A percentile compares a stretch with the other conserved stretches of the same genome.
These are phyloP conservation scores for Dendropsophus ebraccatus DNA, from an alignment of 2,113 vertebrate genomes.

Conservation along the genomic window DNA sequence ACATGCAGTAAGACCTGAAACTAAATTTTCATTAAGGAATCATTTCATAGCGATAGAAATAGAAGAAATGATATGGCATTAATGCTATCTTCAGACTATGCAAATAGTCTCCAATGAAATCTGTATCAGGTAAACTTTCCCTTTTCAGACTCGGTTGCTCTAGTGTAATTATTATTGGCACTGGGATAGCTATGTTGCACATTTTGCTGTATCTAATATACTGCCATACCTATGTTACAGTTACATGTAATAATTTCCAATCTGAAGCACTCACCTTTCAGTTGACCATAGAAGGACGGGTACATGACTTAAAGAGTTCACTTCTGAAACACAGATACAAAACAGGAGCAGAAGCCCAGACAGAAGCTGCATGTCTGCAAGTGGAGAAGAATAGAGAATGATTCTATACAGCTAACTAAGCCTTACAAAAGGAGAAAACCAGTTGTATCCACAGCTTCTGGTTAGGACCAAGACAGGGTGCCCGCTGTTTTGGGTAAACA, in stretches of 20 bases:
- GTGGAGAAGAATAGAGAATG: fast-evolving
- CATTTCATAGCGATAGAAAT: no score
- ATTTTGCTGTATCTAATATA: no score
- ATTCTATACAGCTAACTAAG: not conserved
- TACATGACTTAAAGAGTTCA: slow-evolving; percentile 55
- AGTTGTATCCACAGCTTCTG: not conserved
- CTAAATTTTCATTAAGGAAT: not conserved
- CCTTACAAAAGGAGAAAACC: not conserved
- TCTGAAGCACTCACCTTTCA: slow-evolving; percentile 64
- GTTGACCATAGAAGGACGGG: slow-evolving; percentile 71
- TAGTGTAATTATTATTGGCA: no score
- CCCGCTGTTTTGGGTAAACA: not conserved
- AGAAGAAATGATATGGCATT: no score
- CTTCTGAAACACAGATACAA: fast-evolving
- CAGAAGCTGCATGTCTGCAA: slow-evolving; percentile 9
- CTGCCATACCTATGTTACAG: not conserved
- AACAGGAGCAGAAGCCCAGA: not conserved
- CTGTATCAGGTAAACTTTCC: not conserved
- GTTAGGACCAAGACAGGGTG: not conserved
- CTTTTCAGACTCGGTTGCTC: no score
- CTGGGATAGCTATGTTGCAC: no score
- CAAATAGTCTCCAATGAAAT: not conserved
- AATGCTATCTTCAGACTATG: not conserved
- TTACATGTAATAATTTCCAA: not conserved
- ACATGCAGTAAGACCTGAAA: not conserved